Evolutionary conservation across 2,113 vertebrate genomes (phyloP), one percentile per base, ranked within the genome.

Genomic region (Hyperopisus bebe): DNA sequence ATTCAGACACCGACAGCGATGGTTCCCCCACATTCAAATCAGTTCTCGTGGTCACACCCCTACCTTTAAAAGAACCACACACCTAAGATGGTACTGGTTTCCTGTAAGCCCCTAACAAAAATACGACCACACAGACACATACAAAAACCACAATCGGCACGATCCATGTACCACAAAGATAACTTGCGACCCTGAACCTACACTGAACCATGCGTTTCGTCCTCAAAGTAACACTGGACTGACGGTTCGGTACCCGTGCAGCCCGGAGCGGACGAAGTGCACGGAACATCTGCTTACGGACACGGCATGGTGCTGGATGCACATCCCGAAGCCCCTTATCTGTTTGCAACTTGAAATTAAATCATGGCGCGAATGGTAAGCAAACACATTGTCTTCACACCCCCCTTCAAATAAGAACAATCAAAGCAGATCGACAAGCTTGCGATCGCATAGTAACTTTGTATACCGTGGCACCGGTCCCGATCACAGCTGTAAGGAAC

Each of bases 41-140:
- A 58, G 58, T 39, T 86, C 85, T 53, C n/a, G 21, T 87, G 21
- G 62, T 88, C 88, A 47, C 62, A 88, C 58, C 88, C 62, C 88
- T 88, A 77, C 58, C 88, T 88, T 74, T 10, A 62, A 62, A 88
- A 58, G 31, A 70, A 11, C 62, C 62, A 88, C 86, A 58, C 87
- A 88, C 58, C 55, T 47, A 55, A 46, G 19, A 70, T n/a, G 87
- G 55, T 21, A 70, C 58, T 19, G 42, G n/a, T 58, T 88, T 58
- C 62, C 42, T 46, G 19, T n/a, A 88, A 70, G 21, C 24, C 39
- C 53, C 10, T 55, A 24, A 47, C 24, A 88, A 55, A 51, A 87
- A 87, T 39, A 24, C 19, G 7, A 39, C 15, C 39, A 27, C 39
- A 39, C 6, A 31, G n/a, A 31, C 62, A 66, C n/a, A 70, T 27